Percentiles rank a stretch among this genome's conserved stretches.
Conservation (phyloP, 2,797 vertebrate species). For the Cirrhinus molitorella region DNA sequence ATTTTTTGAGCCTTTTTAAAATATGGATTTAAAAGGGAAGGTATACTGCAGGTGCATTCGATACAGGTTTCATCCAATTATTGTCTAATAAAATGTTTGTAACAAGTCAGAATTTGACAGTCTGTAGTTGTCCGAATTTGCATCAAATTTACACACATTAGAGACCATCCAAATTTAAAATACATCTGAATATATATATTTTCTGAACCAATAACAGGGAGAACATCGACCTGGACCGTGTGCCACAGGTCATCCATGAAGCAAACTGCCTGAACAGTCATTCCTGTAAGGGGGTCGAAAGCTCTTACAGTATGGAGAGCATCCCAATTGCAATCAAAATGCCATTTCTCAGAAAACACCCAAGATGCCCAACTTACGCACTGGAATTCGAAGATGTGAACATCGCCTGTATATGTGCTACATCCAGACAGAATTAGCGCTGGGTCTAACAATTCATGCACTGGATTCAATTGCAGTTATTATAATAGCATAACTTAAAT, state of each 20-base stretch:
- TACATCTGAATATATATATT: neutral
- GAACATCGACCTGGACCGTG: constrained; percentile 75
- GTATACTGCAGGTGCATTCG: neutral
- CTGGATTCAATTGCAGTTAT: neutral
- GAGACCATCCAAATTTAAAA: neutral
- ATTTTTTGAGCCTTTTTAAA: neutral
- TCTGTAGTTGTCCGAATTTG: neutral
- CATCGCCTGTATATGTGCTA: constrained; percentile 81
- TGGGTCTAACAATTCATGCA: neutral
- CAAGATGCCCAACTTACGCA: constrained; percentile 73
- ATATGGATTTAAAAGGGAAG: neutral
- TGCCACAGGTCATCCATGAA: constrained; percentile 79
- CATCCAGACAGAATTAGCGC: constrained; percentile 70
- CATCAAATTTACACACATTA: neutral
- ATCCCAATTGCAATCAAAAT: constrained; percentile 78
- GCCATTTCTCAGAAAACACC: constrained; percentile 79
- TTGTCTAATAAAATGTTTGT: neutral
- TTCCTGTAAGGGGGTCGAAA: constrained; percentile 72
- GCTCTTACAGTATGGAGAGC: constrained; percentile 73
- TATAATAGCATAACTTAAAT: neutral
- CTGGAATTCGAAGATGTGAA: constrained; percentile 80
- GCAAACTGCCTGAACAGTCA: constrained; percentile 79
- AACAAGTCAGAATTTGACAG: neutral
- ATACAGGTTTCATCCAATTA: neutral
- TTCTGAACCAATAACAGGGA: constrained; percentile 64